Evolutionary conservation across 1,140 invertebrate genomes (phyloP).

Genomic region (Dryas iulia): DNA sequence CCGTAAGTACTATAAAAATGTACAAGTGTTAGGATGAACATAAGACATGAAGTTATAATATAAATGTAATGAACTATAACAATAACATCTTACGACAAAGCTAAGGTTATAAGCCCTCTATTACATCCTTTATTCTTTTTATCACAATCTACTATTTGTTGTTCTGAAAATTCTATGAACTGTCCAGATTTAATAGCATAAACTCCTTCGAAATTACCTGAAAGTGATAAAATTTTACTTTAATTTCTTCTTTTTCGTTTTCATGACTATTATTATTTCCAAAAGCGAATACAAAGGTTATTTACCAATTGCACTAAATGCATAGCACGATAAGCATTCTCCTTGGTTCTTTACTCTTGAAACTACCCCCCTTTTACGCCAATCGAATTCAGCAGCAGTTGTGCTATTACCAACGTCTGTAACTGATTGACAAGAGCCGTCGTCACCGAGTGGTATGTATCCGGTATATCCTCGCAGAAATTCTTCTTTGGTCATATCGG

Average conservation of each 20-base stretch:
- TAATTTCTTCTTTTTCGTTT: no score
- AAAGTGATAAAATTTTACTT: background rate
- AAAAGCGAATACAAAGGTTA: no score
- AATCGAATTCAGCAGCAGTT: slow-evolving; percentile 5
- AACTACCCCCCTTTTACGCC: slow-evolving; percentile 10
- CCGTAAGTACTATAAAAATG: no score
- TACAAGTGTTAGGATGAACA: no score
- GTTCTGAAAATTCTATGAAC: slow-evolving; percentile 14
- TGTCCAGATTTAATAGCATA: slow-evolving; percentile 24
- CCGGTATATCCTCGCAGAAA: slow-evolving; percentile 1
- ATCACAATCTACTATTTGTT: slow-evolving; percentile 29
- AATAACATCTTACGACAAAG: slow-evolving; percentile 14
- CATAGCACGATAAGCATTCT: background rate
- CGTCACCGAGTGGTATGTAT: background rate
- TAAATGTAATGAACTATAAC: background rate
- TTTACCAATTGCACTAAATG: slow-evolving; percentile 6
- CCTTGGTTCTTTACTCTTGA: background rate
- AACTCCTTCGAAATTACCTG: slow-evolving; percentile 24
- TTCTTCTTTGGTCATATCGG: slow-evolving; percentile 7
- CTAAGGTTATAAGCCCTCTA: background rate
- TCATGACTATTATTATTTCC: no score
- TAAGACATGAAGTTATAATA: no score
- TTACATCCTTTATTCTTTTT: background rate
- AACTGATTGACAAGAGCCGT: background rate
- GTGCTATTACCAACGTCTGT: background rate